Evolutionary conservation across 2,797 vertebrate species (phyloP), one percentile per base, ranked within the genome.

Genomic region (Gymnocypris eckloni): DNA sequence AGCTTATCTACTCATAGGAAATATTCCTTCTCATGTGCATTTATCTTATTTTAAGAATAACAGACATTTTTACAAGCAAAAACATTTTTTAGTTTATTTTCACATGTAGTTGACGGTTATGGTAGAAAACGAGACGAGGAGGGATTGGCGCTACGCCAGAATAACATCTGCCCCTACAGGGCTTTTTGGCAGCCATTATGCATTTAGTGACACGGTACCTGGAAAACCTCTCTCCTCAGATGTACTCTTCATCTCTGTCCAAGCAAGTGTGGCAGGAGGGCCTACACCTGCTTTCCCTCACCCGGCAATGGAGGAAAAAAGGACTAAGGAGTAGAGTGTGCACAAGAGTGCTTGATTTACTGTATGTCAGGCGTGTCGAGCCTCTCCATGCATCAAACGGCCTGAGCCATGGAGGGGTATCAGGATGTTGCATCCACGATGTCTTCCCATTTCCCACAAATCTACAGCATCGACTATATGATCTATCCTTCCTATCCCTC

Each of bases 281-380:
- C 56, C 78, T 70, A 88, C 76, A 81, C 81, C 85, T 88, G 84
- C 81, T 81, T 69, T 86, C 70, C 28, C 69, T 86, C 76, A 83
- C 48, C 73, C 61, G 3, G n/a, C 11, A 22, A 45, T 4, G 28
- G 25, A 61, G 52, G 50, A 61, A 45, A 77, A n/a, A 78, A 15
- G 13, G 33, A 77, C 54, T 59, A 54, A 72, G 75, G 73, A 89
- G 56, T 79, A 56, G 56, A 87, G 67, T 64, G 76, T 71, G 77
- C 39, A 70, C 56, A 64, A 86, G 81, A 77, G 78, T 81, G 78
- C 79, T 86, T 87, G 87, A 87, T 87, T 87, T 87, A 87, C 83
- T 82, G 79, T 69, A 77, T 85, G 87, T 87, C 87, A 85, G 87
- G 12, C 61, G 9, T 78, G 66, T 87, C 66, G 79, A 87, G 72